Conservation (phyloP, 2,113 vertebrate species). For the Girardinichthys multiradiatus region DNA sequence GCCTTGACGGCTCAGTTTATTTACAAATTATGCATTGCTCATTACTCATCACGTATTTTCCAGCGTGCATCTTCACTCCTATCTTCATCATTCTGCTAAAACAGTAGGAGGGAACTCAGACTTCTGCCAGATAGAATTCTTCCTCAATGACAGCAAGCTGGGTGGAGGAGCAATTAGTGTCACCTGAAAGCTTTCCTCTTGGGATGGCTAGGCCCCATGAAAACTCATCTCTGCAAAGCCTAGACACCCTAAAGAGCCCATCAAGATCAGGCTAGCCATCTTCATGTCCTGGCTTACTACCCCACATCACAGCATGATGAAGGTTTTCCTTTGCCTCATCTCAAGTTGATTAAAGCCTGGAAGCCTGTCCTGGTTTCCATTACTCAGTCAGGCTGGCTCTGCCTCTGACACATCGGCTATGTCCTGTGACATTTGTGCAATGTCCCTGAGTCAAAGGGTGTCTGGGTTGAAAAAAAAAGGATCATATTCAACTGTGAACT, state of each 20-base stretch:
- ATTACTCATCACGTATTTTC: slow-evolving; percentile 58
- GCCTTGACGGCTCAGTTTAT: slow-evolving; percentile 52
- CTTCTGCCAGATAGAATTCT: slow-evolving; percentile 59
- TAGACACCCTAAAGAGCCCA: slow-evolving; percentile 76
- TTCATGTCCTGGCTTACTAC: slow-evolving; percentile 74
- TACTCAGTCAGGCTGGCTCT: slow-evolving; percentile 51
- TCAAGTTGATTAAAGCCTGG: slow-evolving; percentile 75
- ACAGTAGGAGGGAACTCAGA: slow-evolving; percentile 49
- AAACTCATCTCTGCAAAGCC: slow-evolving; percentile 75
- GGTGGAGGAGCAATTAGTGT: slow-evolving; percentile 81
- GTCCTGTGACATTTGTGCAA: slow-evolving; percentile 13
- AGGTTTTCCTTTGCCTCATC: slow-evolving; percentile 72
- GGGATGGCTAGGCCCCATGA: slow-evolving; percentile 58
- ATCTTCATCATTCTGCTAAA: slow-evolving; percentile 55
- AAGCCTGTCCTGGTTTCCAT: slow-evolving; percentile 56
- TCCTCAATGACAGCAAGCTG: slow-evolving; percentile 72
- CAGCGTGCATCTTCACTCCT: slow-evolving; percentile 38
- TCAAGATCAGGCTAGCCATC: slow-evolving; percentile 77
- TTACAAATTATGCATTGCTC: slow-evolving; percentile 71
- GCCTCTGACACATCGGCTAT: slow-evolving; percentile 22
- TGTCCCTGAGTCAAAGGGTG: neutral
- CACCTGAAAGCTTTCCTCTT: slow-evolving; percentile 77
- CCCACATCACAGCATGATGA: slow-evolving; percentile 63
- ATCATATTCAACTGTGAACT: slow-evolving; percentile 2
- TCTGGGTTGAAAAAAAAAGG: slow-evolving; percentile 1